Conservation (phyloP, 2,888 invertebrate species). For the Meiosimyza decipiens region DNA sequence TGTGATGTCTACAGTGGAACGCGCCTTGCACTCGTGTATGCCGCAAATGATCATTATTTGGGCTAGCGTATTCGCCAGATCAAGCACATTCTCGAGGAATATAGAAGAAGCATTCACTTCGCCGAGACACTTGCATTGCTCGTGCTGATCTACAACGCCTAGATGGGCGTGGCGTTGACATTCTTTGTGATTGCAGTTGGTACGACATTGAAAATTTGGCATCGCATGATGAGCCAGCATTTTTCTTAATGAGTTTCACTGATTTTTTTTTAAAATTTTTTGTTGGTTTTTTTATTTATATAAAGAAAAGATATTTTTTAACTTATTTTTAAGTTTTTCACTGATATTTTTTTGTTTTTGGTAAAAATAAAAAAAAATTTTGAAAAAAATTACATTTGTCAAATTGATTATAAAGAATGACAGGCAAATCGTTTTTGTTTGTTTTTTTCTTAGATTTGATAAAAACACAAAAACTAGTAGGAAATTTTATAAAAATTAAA, state of each 20-base stretch:
- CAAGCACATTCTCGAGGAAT: constrained; percentile 61
- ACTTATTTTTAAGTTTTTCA: constrained; percentile 18
- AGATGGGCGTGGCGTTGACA: constrained; percentile 59
- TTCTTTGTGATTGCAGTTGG: constrained; percentile 58
- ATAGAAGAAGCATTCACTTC: constrained; percentile 58
- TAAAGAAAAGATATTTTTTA: constrained; percentile 10
- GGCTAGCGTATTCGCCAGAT: constrained; percentile 58
- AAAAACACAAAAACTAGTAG: too few species aligned
- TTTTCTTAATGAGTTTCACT: not conserved
- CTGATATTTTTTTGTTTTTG: constrained; percentile 12
- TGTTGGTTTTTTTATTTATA: constrained; percentile 14
- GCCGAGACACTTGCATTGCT: constrained; percentile 52
- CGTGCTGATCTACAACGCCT: constrained; percentile 57
- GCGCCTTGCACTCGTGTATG: constrained; percentile 64
- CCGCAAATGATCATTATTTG: constrained; percentile 63
- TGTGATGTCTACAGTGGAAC: constrained; percentile 59
- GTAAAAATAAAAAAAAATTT: constrained; percentile 18
- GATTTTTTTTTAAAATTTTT: not conserved
- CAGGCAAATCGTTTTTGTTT: too few species aligned
- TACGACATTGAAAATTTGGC: constrained; percentile 57
- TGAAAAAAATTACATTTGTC: not conserved
- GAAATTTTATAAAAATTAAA: too few species aligned
- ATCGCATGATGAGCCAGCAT: constrained; percentile 60
- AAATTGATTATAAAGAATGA: too few species aligned
- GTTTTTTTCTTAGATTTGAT: too few species aligned